Evolutionary conservation across 2,888 invertebrate species (phyloP), one percentile per base, ranked within the genome.

Genomic region (Cheilosia vernalis): DNA sequence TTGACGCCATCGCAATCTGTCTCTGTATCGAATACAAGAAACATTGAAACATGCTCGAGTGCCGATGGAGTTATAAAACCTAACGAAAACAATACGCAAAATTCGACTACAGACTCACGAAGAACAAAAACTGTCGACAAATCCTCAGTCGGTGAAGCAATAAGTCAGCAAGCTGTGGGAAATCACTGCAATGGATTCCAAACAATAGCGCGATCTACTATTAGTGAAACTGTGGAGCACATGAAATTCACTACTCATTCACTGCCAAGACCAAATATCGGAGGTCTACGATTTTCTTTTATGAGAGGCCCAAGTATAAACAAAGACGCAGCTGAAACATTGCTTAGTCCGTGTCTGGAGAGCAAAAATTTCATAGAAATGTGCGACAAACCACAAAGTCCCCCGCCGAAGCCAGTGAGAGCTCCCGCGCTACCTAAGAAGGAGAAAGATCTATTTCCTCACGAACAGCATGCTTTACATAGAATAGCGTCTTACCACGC

Each of bases 401-500:
- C 94, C 15, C 95, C 95, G 5, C 94, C 94, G 0, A 95, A 95
- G 90, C 95, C 96, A 60, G 93, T 95, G 0, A 93, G 95, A 87
- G 92, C 95, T 30, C 95, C 95, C 70, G 93, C 94, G 72, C 90
- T 92, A 17, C 77, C 88, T 0, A 89, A 88, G 33, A 89, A 89
- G 44, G 89, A 90, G 27, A 89, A 88, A 21, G 92, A 92, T 69
- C 88, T 90, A 21, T 89, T 90, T 60, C 89, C 92, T 27, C 90
- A 91, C 40, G 93, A 89, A 47, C 92, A 92, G 83, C 92, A 93
- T 19, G 92, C 91, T 44, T 88, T 93, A 33, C 93, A 93, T 88
- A 89, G 93, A 61, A 92, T 94, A 9, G 92, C 93, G 1, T 94
- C 95, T 0, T 96, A 96, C 88, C 96, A 96, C 87, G 95, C 96